Percentiles rank a stretch among this genome's conserved stretches.
These are phyloP conservation scores for Drosophila longiperda DNA, from an alignment of 2,888 invertebrate genomes.

Conservation along the genomic window DNA sequence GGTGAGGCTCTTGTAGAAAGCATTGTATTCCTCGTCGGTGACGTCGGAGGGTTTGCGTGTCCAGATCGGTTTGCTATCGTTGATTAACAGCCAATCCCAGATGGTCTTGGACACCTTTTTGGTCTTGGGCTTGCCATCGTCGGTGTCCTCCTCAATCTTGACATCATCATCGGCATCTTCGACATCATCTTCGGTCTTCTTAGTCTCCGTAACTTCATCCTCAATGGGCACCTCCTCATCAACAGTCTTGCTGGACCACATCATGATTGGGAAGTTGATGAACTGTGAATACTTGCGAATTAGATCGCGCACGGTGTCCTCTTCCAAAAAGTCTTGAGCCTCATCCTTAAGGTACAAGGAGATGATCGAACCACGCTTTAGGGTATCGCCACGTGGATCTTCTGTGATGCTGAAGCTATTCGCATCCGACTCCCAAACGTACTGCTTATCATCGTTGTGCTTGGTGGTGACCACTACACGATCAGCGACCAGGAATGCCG, in stretches of 20 bases:
- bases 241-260: conserved; percentile 93
- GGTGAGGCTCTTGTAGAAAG: conserved; percentile 97
- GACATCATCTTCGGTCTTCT: conserved; percentile 86
- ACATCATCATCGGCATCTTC: conserved; percentile 85
- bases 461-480: conserved; percentile 98
- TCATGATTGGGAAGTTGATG: conserved; percentile 99
- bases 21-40: conserved; percentile 94
- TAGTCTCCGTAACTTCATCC: conserved; percentile 86
- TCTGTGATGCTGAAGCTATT: conserved; percentile 93
- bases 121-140: conserved; percentile 90
- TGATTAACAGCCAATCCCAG: conserved; percentile 99
- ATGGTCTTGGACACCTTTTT: conserved; percentile 97
- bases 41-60: conserved; percentile 95
- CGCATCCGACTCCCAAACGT: conserved; percentile 99
- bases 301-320: conserved; percentile 94
- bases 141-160: conserved; percentile 88
- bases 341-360: conserved; percentile 97
- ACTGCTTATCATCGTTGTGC: conserved; percentile 96
- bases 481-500: conserved; percentile 98
- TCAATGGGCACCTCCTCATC: conserved; percentile 90
- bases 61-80: conserved; percentile 99
- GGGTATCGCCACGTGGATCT: conserved; percentile 97
- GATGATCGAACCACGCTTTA: conserved; percentile 95
- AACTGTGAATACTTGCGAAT: conserved; percentile 99
- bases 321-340: conserved; percentile 97